These are phyloP conservation scores for Blennius ocellaris DNA, from an alignment of 2,113 vertebrate genomes.

Conservation along the genomic window DNA sequence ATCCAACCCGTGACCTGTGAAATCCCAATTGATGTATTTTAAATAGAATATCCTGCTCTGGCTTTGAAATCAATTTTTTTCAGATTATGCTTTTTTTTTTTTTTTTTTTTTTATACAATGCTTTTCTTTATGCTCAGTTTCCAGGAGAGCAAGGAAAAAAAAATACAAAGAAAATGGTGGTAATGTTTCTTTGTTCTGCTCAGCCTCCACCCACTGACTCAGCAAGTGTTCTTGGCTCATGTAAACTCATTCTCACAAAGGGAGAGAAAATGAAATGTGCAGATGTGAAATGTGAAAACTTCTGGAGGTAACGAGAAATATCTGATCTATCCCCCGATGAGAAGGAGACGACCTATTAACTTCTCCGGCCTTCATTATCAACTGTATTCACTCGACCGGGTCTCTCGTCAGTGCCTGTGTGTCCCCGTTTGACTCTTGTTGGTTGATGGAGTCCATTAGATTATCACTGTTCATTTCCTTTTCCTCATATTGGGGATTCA, in stretches of 20 bases:
- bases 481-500: constrained; percentile 16
- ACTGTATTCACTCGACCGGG: constrained; percentile 28
- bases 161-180: constrained; percentile 2
- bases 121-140: constrained; percentile 51
- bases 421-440: constrained; percentile 53
- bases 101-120: constrained; percentile 5
- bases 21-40: constrained; percentile 9
- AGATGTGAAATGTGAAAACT: constrained; percentile 50
- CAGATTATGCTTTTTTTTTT: no score
- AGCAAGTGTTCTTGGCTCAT: constrained; percentile 55
- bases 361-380: constrained; percentile 37
- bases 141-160: constrained; percentile 28
- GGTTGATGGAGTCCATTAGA: constrained; percentile 56
- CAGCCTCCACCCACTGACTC: constrained; percentile 58
- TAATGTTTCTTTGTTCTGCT: constrained; percentile 48
- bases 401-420: constrained; percentile 15
- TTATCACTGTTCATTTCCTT: constrained; percentile 53
- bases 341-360: constrained; percentile 32
- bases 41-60: constrained; percentile 6
- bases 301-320: constrained; percentile 51
- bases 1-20: no score
- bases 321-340: constrained; percentile 48
- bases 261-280: constrained; percentile 39
- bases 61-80: constrained; percentile 15
- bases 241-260: constrained; percentile 45